These are phyloP conservation scores for Xylota sylvarum DNA, from an alignment of 2,888 invertebrate genomes.

Conservation along the genomic window DNA sequence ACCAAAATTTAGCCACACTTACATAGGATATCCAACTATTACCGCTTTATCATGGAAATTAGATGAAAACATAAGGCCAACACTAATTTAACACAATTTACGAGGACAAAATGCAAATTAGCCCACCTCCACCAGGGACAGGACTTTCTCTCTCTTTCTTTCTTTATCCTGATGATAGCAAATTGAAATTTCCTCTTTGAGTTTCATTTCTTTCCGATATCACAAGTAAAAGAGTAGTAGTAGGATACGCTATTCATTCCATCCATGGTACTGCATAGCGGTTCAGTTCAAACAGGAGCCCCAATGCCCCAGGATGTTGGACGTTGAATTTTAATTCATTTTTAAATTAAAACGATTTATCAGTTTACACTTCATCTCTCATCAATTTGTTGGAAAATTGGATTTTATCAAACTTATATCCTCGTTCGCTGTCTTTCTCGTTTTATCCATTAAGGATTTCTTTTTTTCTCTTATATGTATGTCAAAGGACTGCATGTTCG, in stretches of 20 bases:
- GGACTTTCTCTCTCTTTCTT: neutral
- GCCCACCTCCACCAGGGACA: conserved; percentile 15
- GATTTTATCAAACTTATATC: conserved; percentile 72
- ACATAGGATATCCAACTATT: neutral
- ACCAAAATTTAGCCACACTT: neutral
- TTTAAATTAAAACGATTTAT: conserved; percentile 76
- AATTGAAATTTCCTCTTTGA: conserved; percentile 70
- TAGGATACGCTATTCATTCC: conserved; percentile 14
- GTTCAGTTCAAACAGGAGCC: neutral
- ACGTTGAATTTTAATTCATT: conserved; percentile 72
- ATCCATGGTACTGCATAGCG: conserved; percentile 21
- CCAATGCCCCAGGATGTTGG: neutral
- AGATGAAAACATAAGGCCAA: conserved; percentile 53
- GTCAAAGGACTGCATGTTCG: conserved; percentile 41
- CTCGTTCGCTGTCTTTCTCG: conserved; percentile 29
- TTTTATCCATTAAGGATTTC: conserved; percentile 49
- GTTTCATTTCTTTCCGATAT: conserved; percentile 54
- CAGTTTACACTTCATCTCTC: conserved; percentile 74
- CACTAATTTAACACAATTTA: conserved; percentile 50
- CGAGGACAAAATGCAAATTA: conserved; percentile 56
- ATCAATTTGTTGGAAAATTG: conserved; percentile 75
- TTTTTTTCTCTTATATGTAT: conserved; percentile 1
- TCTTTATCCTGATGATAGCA: conserved; percentile 9
- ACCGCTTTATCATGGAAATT: conserved; percentile 51
- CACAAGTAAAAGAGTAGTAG: neutral